Conservation (phyloP, 2,888 invertebrate genomes). For the Trachelus troglodyta region DNA sequence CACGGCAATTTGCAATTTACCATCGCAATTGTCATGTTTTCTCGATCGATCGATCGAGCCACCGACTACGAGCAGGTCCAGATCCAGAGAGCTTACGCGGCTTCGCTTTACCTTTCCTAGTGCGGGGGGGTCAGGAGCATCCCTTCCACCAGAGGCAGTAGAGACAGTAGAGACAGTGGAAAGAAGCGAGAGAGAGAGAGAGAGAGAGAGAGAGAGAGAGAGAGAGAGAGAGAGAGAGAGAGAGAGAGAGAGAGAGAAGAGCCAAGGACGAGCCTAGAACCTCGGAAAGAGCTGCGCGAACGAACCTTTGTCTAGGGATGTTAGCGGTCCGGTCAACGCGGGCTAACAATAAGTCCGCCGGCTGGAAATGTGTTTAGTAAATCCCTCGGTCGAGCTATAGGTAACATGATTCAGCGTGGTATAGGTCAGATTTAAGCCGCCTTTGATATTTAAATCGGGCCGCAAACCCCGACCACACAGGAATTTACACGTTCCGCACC, state of each 20-base stretch:
- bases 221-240: slow-evolving; percentile 8
- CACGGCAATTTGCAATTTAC: slow-evolving; percentile 25
- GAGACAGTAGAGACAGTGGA: no score
- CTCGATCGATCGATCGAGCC: slow-evolving; percentile 8
- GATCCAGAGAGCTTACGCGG: no score
- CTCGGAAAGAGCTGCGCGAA: slow-evolving; percentile 31
- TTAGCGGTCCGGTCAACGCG: slow-evolving; percentile 60
- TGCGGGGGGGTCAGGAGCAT: no score
- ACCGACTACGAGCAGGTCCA: no score
- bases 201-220: slow-evolving; percentile 3
- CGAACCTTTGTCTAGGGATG: slow-evolving; percentile 52
- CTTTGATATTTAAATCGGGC: slow-evolving; percentile 66
- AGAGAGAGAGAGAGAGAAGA: background rate
- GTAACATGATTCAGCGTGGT: slow-evolving; percentile 66
- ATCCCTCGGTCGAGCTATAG: slow-evolving; percentile 44
- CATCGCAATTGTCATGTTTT: slow-evolving; percentile 13
- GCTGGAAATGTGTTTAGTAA: slow-evolving; percentile 40
- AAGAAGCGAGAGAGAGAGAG: background rate
- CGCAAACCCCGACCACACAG: slow-evolving; percentile 58
- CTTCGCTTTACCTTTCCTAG: no score
- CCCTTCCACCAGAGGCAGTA: no score
- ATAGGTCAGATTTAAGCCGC: slow-evolving; percentile 66
- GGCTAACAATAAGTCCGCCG: slow-evolving; percentile 28
- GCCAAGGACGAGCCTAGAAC: no score
- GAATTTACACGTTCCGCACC: slow-evolving; percentile 61